Evolutionary conservation across 2,113 vertebrate species (phyloP).

Genomic region (Platichthys stellatus): DNA sequence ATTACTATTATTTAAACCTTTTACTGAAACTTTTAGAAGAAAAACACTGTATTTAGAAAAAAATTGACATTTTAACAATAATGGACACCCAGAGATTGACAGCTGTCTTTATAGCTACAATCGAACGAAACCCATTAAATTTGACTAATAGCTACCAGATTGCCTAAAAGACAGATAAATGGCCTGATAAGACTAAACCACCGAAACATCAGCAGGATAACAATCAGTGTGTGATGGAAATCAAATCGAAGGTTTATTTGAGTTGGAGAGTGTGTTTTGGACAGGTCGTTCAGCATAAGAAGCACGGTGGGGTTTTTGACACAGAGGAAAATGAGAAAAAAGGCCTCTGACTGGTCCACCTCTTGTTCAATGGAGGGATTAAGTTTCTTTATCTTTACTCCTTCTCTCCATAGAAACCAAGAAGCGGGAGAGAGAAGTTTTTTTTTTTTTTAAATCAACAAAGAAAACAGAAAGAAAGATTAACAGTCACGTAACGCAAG

Average conservation of each 20-base stretch:
- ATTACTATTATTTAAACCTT: not conserved
- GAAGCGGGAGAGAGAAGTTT: slow-evolving; percentile 38
- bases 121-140: not conserved
- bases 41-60: not conserved
- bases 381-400: slow-evolving; percentile 73
- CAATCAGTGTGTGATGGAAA: slow-evolving; percentile 1
- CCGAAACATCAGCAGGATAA: not conserved
- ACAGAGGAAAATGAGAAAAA: slow-evolving; percentile 50
- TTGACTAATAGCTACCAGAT: not conserved
- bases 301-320: slow-evolving; percentile 55
- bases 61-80: too few relatives aligned
- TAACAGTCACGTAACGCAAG: slow-evolving; percentile 45
- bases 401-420: slow-evolving; percentile 48
- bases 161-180: not conserved
- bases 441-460: slow-evolving; percentile 15
- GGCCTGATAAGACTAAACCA: not conserved
- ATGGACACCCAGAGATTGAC: not conserved
- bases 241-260: not conserved
- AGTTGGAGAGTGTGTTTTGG: slow-evolving; percentile 16
- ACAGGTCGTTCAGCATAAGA: slow-evolving; percentile 37
- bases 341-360: slow-evolving; percentile 62
- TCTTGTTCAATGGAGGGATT: slow-evolving; percentile 77
- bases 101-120: not conserved
- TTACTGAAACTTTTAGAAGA: not conserved
- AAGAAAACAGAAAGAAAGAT: slow-evolving; percentile 40